Evolutionary conservation across 1,140 invertebrate genomes (phyloP), one percentile per base, ranked within the genome.

Genomic region (Probaryconus sp.): DNA sequence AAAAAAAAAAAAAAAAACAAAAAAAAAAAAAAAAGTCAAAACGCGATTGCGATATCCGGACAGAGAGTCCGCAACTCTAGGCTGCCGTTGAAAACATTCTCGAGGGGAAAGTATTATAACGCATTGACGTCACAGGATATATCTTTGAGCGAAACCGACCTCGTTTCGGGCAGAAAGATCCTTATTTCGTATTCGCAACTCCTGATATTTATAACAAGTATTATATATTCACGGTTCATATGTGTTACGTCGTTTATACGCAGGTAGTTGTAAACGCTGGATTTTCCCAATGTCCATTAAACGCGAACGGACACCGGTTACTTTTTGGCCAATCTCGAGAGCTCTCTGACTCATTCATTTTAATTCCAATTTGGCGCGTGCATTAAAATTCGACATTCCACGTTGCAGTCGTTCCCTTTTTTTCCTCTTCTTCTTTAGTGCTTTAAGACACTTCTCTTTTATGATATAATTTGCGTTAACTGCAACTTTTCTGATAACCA

Each of bases 101-200:
- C 77, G 26, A 75, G 69, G 82, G 74, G 82, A 83, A 84, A 84
- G 83, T 84, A 74, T 81, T n/a, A n/a, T 81, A 77, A 80, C 43
- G 72, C 53, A 78, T 81, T 83, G 83, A 84, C 82, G 81, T 84
- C 83, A 84, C 42, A 65, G 79, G 76, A 80, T 78, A 77, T 79
- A 71, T 75, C 74, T 78, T 79, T 73, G 70, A 64, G 48, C 55
- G 65, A 71, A 80, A 83, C 81, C 79, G 79, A 80, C 82, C 83
- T 84, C 79, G 78, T 82, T 83, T 83, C 74, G 76, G 74, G 75
- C 75, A 77, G 70, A 61, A 75, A 72, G 51, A 58, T 60, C 58
- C 50, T 61, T 68, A 47, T 68, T 61, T 63, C 50, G 24, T 55
- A 40, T 53, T 40, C 43, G 55, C 35, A 30, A 33, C 18, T 38